Evolutionary conservation across 2,888 invertebrate genomes (phyloP).

Genomic region (Brachyptera putata): DNA sequence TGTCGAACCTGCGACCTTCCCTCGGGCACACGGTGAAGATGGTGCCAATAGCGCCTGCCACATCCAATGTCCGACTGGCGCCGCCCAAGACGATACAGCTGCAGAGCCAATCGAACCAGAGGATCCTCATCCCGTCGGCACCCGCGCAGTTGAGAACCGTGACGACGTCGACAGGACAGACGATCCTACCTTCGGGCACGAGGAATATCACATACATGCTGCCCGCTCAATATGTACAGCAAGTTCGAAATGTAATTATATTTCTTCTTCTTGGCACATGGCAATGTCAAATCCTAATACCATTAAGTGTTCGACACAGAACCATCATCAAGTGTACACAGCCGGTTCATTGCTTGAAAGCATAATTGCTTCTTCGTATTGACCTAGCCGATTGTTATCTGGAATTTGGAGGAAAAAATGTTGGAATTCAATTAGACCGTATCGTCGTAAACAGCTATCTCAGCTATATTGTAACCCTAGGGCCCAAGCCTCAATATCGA

Average conservation of each 20-base stretch:
- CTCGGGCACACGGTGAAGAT: constrained; percentile 28
- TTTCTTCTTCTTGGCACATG: too few species aligned
- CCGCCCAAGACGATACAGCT: not conserved
- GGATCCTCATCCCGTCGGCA: constrained; percentile 46
- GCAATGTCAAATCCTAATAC: too few species aligned
- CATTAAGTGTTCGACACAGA: too few species aligned
- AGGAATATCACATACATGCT: constrained; percentile 50
- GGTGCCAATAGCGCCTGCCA: constrained; percentile 32
- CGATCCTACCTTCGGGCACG: constrained; percentile 40
- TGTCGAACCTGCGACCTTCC: constrained; percentile 19
- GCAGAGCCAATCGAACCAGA: constrained; percentile 40
- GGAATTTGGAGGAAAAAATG: too few species aligned
- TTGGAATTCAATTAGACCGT: too few species aligned
- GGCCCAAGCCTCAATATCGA: too few species aligned
- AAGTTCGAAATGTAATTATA: constrained; percentile 36
- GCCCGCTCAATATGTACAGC: constrained; percentile 55
- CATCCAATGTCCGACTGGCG: not conserved
- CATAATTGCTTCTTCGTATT: too few species aligned
- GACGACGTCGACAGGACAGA: constrained; percentile 41
- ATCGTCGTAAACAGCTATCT: too few species aligned
- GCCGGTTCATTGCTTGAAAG: too few species aligned
- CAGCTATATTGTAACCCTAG: too few species aligned
- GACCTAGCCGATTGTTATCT: too few species aligned
- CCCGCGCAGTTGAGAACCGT: constrained; percentile 38
- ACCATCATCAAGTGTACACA: too few species aligned